These are phyloP conservation scores for Oncorhynchus clarkii DNA, from an alignment of 2,113 vertebrate genomes.

Conservation along the genomic window DNA sequence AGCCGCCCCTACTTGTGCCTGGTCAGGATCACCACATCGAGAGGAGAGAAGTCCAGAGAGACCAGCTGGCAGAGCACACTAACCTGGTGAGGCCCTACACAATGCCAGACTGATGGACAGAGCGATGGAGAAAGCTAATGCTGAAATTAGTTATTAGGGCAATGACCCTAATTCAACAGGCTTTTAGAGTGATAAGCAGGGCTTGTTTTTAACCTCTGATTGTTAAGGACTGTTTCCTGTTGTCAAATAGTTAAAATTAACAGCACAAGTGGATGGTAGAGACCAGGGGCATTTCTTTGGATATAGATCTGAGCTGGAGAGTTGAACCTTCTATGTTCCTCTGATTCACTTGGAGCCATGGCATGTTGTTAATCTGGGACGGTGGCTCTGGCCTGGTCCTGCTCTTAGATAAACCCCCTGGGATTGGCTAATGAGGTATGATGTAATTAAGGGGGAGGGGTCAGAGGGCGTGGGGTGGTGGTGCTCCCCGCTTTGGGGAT, in stretches of 20 bases:
- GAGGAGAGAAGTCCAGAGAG: conserved; percentile 71
- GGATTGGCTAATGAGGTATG: conserved; percentile 57
- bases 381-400: conserved; percentile 12
- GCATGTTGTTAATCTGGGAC: conserved; percentile 13
- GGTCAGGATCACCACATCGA: conserved; percentile 70
- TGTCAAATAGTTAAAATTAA: conserved; percentile 9
- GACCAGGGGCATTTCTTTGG: not conserved
- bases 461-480: conserved; percentile 47
- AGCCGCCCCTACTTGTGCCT: conserved; percentile 59
- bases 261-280: not conserved
- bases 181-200: not conserved
- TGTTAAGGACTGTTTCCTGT: not conserved
- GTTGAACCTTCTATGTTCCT: not conserved
- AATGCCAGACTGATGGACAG: not conserved
- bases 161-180: not conserved
- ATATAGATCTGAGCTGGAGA: not conserved
- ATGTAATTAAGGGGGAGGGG: conserved; percentile 56
- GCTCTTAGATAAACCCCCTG: conserved; percentile 24
- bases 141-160: not conserved
- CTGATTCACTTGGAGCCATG: not conserved
- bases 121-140: not conserved
- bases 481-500: conserved; percentile 49
- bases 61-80: conserved; percentile 63
- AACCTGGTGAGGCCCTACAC: conserved; percentile 71
- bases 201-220: not conserved